phyloP scores from a whole-genome alignment of 2,113 vertebrate genomes.

The Phrynocephalus versicolor region DNA sequence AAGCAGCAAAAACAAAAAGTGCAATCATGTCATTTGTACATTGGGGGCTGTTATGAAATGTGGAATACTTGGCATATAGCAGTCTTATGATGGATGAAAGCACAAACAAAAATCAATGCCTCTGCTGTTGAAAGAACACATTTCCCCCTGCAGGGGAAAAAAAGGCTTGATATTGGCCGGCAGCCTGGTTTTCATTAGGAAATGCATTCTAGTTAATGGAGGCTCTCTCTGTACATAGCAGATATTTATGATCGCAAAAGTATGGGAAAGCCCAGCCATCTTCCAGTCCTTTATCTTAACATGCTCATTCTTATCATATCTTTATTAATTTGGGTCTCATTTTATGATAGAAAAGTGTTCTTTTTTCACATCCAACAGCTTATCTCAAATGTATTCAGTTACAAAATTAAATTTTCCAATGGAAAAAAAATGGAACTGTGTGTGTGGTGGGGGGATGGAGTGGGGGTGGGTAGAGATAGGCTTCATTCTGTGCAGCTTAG shows the following conservation, averaged over 20 bases:
- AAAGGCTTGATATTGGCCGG: slow-evolving; percentile 67
- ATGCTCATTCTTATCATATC: slow-evolving; percentile 37
- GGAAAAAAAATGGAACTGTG: neutral
- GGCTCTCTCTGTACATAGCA: slow-evolving; percentile 67
- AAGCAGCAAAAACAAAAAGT: slow-evolving; percentile 14
- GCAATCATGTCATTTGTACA: slow-evolving; percentile 62
- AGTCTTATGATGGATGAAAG: slow-evolving; percentile 70
- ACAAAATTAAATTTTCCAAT: slow-evolving; percentile 35
- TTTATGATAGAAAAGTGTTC: neutral
- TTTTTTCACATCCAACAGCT: neutral
- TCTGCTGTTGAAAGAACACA: slow-evolving; percentile 65
- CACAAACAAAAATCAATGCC: slow-evolving; percentile 72
- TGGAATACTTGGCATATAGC: slow-evolving; percentile 62
- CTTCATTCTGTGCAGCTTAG: slow-evolving; percentile 35
- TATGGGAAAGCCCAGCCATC: slow-evolving; percentile 50
- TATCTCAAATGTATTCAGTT: neutral
- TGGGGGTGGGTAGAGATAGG: neutral
- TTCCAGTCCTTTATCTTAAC: slow-evolving; percentile 32
- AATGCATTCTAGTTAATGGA: slow-evolving; percentile 69
- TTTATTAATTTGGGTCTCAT: slow-evolving; percentile 5
- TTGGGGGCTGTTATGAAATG: slow-evolving; percentile 54
- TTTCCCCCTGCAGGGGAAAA: slow-evolving; percentile 66
- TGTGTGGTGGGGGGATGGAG: no score
- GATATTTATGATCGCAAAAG: slow-evolving; percentile 65
- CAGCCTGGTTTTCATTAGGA: slow-evolving; percentile 69